phyloP scores from a whole-genome alignment of 64 coral and sea anemone genomes.

The Montipora sp. region DNA sequence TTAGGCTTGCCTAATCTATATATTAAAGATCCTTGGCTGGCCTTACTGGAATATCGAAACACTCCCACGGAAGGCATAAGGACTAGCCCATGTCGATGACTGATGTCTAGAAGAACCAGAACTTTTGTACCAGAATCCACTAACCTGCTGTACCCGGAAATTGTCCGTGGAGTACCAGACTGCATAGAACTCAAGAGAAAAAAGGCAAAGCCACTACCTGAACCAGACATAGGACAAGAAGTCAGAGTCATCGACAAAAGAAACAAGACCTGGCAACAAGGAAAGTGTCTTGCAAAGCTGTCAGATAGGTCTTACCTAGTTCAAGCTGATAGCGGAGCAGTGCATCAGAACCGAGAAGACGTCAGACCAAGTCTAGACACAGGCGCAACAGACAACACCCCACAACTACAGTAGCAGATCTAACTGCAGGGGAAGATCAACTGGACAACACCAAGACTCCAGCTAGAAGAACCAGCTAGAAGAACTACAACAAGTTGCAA shows the following conservation, averaged over 20 bases:
- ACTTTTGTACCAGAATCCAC: not conserved
- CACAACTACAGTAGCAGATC: too few relatives aligned
- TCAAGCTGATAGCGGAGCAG: not conserved
- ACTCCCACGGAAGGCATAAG: constrained; percentile 16
- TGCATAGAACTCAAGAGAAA: constrained; percentile 10
- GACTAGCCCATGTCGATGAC: constrained; percentile 10
- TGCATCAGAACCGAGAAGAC: constrained; percentile 27
- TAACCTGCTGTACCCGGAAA: constrained; percentile 51
- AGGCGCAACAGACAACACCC: too few relatives aligned
- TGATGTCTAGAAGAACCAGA: constrained; percentile 24
- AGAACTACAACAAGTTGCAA: too few relatives aligned
- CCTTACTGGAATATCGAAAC: not conserved
- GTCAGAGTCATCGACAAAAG: not conserved
- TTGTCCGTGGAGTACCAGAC: not conserved
- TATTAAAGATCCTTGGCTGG: constrained; percentile 20
- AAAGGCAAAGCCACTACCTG: constrained; percentile 25
- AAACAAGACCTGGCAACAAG: too few relatives aligned
- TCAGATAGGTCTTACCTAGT: not conserved
- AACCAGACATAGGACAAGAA: constrained; percentile 39
- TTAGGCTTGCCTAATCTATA: too few relatives aligned
- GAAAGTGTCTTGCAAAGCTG: too few relatives aligned
- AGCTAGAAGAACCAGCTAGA: too few relatives aligned
- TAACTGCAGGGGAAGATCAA: too few relatives aligned
- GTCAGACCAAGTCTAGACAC: not conserved
- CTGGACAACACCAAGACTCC: too few relatives aligned